Base-by-base conservation (phyloP, 2,797 vertebrate species). In the Brotula barbata region DNA sequence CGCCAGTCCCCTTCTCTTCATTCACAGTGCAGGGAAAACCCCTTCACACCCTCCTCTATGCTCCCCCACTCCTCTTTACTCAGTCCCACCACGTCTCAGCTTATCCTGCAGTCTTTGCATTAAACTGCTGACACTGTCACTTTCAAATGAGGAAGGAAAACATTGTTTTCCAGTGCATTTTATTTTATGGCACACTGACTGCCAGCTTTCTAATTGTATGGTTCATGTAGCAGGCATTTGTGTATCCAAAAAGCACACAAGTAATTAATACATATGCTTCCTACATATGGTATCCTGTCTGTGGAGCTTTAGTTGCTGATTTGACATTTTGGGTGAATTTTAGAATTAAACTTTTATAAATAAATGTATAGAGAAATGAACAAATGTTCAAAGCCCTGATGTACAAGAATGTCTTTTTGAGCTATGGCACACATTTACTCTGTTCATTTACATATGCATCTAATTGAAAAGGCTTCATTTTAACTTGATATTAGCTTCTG, bases 21-120 rank as follows among this genome's bases (percentile, higher is more conserved):
- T 57, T 69, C 64, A 73, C 61, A 67, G 53, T 52, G 58, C 51
- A 64, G 68, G 80, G 73, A 75, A 87, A 62, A 53, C 75, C 80
- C 75, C 77, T 33, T 45, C 21, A 16, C 71, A 67, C 37, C 48
- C 71, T 71, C 40, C 48, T 34, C 52, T 64, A 48, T 28, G 54
- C 45, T 54, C 17, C 2, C 47, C 67, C 53, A 42, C 20, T 56
- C 42, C 53, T 58, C 56, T 74, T 58, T 48, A 67, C 47, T 51
- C 48, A 42, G 34, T 21, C 47, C 17, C 52, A 64, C 56, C 59
- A 68, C 47, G 62, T 69, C 61, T 62, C 74, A 51, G 60, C 73
- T 68, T 40, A 53, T 58, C 62, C 60, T 77, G 39, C 22, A 44
- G 56, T 23, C 37, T 74, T 62, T 51, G 48, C 14, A 48, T 52